Evolutionary conservation across 2,888 invertebrate genomes (phyloP).

Genomic region (Diaperis boleti): DNA sequence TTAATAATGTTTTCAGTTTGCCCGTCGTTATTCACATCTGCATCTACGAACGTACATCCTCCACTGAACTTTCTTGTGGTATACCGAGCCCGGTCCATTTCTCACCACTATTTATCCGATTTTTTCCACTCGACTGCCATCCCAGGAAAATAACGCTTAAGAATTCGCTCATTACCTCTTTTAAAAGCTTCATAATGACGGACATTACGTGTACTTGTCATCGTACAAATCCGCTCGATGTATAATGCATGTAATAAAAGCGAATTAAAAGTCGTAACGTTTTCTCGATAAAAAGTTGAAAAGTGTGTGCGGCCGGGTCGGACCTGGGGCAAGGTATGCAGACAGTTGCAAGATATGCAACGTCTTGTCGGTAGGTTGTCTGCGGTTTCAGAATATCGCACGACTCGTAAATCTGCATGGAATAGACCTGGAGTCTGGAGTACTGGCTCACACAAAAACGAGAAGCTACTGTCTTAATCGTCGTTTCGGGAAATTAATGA

Average conservation of each 20-base stretch:
- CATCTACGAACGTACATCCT: no score
- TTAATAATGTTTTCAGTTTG: no score
- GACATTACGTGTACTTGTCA: slow-evolving; percentile 6
- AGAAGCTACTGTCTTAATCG: no score
- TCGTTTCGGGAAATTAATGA: no score
- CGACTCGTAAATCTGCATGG: slow-evolving; percentile 27
- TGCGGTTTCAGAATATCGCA: slow-evolving; percentile 32
- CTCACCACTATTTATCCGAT: no score
- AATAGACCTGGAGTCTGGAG: neutral
- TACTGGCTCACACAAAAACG: no score
- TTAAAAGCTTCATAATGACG: slow-evolving; percentile 23
- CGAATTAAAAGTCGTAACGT: slow-evolving; percentile 8
- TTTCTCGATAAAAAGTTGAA: slow-evolving; percentile 25
- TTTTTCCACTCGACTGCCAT: slow-evolving; percentile 3
- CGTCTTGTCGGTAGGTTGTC: slow-evolving; percentile 31
- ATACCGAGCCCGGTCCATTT: no score
- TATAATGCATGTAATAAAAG: slow-evolving; percentile 4
- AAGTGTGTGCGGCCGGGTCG: slow-evolving; percentile 22
- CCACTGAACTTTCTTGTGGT: no score
- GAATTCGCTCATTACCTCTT: slow-evolving; percentile 6
- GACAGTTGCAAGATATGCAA: slow-evolving; percentile 42
- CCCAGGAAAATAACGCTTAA: slow-evolving; percentile 1
- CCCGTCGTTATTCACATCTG: no score
- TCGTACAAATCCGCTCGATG: neutral
- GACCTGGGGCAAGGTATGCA: slow-evolving; percentile 45